These are phyloP conservation scores for Girardinus metallicus DNA, from an alignment of 2,797 vertebrate genomes.

Conservation along the genomic window DNA sequence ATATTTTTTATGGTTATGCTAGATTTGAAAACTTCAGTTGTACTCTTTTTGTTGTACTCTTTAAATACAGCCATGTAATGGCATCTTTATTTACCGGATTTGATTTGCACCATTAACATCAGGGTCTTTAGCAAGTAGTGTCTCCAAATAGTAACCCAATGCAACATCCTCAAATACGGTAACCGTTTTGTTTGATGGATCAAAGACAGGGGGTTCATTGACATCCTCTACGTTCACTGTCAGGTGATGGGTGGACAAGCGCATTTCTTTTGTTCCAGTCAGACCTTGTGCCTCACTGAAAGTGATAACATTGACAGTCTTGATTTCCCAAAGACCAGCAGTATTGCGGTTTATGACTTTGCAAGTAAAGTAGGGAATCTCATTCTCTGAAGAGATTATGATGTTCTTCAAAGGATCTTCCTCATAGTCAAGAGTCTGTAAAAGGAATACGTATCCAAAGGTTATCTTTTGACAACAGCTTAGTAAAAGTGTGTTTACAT, in stretches of 20 bases:
- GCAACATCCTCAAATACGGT: background rate
- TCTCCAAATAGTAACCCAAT: slow-evolving; percentile 39
- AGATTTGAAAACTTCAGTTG: background rate
- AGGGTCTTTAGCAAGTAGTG: slow-evolving; percentile 58
- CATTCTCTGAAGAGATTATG: slow-evolving; percentile 62
- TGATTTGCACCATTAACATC: slow-evolving; percentile 37
- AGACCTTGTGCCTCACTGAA: fast-evolving
- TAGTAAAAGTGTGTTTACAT: background rate
- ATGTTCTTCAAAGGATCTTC: slow-evolving; percentile 30
- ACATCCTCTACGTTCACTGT: slow-evolving; percentile 62
- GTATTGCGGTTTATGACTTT: slow-evolving; percentile 22
- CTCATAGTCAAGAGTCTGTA: slow-evolving; percentile 69
- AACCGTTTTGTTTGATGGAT: background rate
- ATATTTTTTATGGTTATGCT: background rate
- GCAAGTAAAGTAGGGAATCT: slow-evolving; percentile 54
- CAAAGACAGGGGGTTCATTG: slow-evolving; percentile 70
- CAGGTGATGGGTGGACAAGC: slow-evolving; percentile 3
- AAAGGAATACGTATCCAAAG: background rate
- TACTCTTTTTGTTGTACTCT: background rate
- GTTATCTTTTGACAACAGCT: background rate
- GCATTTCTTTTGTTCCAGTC: background rate
- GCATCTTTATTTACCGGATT: slow-evolving; percentile 49
- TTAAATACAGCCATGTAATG: background rate
- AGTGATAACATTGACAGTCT: fast-evolving
- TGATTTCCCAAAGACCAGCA: slow-evolving; percentile 45